Base-by-base conservation (phyloP, 2,113 vertebrate species). In the Psittacula cyanocephala region DNA sequence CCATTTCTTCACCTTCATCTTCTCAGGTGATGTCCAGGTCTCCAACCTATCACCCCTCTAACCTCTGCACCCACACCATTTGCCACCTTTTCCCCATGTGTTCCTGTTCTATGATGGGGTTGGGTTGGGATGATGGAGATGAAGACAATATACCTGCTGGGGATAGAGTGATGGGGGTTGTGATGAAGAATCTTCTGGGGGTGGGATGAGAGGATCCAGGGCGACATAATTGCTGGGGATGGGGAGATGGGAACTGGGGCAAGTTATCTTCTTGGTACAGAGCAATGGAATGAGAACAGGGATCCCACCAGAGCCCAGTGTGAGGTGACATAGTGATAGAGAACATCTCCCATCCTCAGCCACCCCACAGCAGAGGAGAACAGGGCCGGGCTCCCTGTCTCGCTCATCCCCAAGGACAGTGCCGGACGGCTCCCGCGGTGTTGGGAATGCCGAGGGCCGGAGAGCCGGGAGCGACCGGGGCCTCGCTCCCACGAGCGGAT, bases 401-500 rank as follows among this genome's bases (percentile, higher is more conserved):
- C 3, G 13, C 47, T 53, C 82, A 4, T 5, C 64, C 63, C 31
- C 3, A 19, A 18, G 8, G 8, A 50, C 25, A 10, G 14, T 11
- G 65, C 39, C 2, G 19, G 6, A 2, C 0, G 49, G 68, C 67
- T 93, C 85, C 81, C 7, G n/a, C 19, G 19, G 86, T 70, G 41
- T 0, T 8, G 50, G 43, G 15, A 69, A 14, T 16, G 44, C 46
- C 5, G 7, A 97, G 98, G 98, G 98, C 97, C 88, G 93, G 97
- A 96, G 86, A 86, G 71, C 59, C 2, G 71, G 92, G 89, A 86
- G 77, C 67, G 9, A 89, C 65, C 75, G 88, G 91, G 82, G 96
- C 92, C 95, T 82, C 92, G 60, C 96, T 97, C 96, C 97, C 96
- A 97, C 81, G 95, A 79, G 96, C 46, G 94, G 93, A 95, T 97